Percentiles rank a stretch among this genome's conserved stretches.
Evolutionary conservation across 2,888 invertebrate genomes (phyloP).

Genomic region (Pandemis corylana): DNA sequence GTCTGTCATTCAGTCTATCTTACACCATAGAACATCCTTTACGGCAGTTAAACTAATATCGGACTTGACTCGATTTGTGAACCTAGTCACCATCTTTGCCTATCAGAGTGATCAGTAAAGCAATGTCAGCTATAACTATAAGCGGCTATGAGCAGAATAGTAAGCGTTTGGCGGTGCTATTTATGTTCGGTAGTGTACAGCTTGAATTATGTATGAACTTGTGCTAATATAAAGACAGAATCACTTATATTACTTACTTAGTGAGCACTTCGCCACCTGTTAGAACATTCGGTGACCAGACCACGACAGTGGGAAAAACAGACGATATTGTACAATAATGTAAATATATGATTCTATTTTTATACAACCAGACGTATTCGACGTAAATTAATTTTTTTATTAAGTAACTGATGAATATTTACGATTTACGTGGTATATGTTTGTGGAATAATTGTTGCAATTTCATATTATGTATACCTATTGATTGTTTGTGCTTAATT

Average conservation of each 20-base stretch:
- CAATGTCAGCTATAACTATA: background rate
- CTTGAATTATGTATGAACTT: too few species aligned
- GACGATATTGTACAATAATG: background rate
- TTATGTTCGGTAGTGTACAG: too few species aligned
- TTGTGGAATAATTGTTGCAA: background rate
- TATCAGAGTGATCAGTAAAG: too few species aligned
- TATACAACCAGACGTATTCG: background rate
- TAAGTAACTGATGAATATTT: background rate
- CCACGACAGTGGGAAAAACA: background rate
- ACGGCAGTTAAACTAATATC: background rate
- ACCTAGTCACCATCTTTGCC: too few species aligned
- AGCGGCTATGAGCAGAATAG: too few species aligned
- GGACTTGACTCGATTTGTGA: too few species aligned
- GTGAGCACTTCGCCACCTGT: background rate
- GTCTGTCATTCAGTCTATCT: too few species aligned
- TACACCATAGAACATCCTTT: too few species aligned
- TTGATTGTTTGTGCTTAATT: background rate
- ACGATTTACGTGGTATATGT: background rate
- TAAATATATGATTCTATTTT: constrained; percentile 2
- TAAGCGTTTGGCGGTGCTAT: background rate
- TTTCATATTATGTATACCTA: background rate
- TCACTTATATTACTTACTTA: background rate
- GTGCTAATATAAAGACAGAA: background rate
- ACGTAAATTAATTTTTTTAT: background rate
- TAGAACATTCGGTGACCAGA: background rate